phyloP scores from a whole-genome alignment of 1,140 invertebrate species.

The Spodoptera litura region DNA sequence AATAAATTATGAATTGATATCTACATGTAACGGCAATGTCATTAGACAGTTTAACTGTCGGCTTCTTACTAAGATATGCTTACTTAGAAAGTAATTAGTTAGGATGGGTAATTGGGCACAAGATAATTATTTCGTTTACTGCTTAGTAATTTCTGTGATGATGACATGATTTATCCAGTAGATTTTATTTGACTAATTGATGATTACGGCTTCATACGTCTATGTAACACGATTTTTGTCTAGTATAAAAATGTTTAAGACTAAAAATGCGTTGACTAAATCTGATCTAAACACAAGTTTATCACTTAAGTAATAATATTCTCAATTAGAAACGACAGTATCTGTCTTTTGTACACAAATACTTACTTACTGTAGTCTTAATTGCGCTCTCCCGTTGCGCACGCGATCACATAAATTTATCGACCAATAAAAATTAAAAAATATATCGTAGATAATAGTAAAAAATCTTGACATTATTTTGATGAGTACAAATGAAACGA shows the following conservation, averaged over 20 bases:
- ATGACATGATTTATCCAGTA: too few species aligned
- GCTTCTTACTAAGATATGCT: conserved; percentile 18
- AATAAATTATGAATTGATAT: conserved; percentile 42
- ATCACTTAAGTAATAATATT: conserved; percentile 50
- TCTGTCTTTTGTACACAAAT: conserved; percentile 50
- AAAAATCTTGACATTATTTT: too few species aligned
- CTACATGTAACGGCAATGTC: conserved; percentile 30
- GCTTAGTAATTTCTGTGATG: too few species aligned
- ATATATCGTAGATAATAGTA: too few species aligned
- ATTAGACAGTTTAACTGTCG: conserved; percentile 21
- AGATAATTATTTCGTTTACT: too few species aligned
- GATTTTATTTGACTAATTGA: too few species aligned
- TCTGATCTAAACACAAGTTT: background rate
- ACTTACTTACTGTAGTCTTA: conserved; percentile 50
- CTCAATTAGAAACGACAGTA: conserved; percentile 58
- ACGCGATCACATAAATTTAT: conserved; percentile 20
- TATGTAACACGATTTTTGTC: too few species aligned
- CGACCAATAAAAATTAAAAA: background rate
- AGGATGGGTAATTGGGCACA: background rate
- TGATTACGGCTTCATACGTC: too few species aligned
- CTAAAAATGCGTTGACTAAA: background rate
- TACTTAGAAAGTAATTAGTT: conserved; percentile 20
- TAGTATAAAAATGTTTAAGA: background rate
- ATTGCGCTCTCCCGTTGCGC: conserved; percentile 50
- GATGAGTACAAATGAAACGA: too few species aligned